These are phyloP conservation scores for Psettodes erumei DNA, from an alignment of 2,113 vertebrate genomes.

Conservation along the genomic window DNA sequence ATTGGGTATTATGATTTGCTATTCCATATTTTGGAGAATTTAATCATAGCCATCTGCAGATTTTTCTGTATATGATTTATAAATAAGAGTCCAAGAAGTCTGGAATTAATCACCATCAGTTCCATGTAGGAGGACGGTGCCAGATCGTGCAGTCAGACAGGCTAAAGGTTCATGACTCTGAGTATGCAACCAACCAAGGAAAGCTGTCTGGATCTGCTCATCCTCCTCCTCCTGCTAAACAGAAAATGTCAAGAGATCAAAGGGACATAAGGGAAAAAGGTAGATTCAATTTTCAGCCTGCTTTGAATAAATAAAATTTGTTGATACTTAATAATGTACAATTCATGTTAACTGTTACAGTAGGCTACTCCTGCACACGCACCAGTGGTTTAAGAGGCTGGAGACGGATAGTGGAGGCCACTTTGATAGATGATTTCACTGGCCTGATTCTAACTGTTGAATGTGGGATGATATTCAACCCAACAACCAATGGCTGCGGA, in stretches of 20 bases:
- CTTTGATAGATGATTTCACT: slow-evolving; percentile 83
- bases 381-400: slow-evolving; percentile 86
- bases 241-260: slow-evolving; percentile 43
- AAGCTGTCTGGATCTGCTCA: slow-evolving; percentile 85
- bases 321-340: background rate
- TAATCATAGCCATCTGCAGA: background rate
- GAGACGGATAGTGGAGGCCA: slow-evolving; percentile 85
- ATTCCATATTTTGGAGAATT: background rate
- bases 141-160: slow-evolving; percentile 84
- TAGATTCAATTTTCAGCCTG: background rate
- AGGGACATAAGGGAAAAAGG: slow-evolving; percentile 12
- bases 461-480: slow-evolving; percentile 84
- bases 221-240: slow-evolving; percentile 82
- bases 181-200: slow-evolving; percentile 89
- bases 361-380: slow-evolving; percentile 62
- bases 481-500: slow-evolving; percentile 83
- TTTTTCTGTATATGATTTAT: background rate
- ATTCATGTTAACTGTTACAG: no score
- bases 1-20: background rate
- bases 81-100: background rate
- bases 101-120: slow-evolving; percentile 80
- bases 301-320: background rate
- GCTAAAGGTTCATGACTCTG: slow-evolving; percentile 83
- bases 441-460: slow-evolving; percentile 89
- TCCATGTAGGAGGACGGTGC: slow-evolving; percentile 81